phyloP scores from a whole-genome alignment of 2,797 vertebrate species.

The Leptatherina wallacei region DNA sequence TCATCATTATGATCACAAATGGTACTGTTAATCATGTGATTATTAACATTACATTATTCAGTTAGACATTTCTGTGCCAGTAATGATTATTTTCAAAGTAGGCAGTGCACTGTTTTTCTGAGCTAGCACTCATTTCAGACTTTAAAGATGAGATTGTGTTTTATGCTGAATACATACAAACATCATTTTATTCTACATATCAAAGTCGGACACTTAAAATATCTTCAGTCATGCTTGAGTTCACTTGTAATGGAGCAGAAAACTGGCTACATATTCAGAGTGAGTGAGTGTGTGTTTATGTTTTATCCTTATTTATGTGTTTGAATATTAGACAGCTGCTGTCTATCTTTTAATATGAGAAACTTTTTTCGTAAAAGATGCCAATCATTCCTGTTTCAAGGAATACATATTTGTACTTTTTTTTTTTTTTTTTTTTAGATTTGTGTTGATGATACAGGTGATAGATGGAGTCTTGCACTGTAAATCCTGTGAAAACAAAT shows the following conservation, averaged over 20 bases:
- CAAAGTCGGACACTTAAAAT: slow-evolving; percentile 34
- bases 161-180: slow-evolving; percentile 50
- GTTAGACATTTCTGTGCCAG: slow-evolving; percentile 42
- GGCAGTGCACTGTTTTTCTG: slow-evolving; percentile 58
- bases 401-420: slow-evolving; percentile 75
- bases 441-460: slow-evolving; percentile 60
- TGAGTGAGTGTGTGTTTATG: slow-evolving; percentile 28
- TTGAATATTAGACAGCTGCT: slow-evolving; percentile 66
- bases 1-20: slow-evolving; percentile 9
- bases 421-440: slow-evolving; percentile 61
- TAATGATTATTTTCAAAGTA: slow-evolving; percentile 49
- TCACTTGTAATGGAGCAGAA: slow-evolving; percentile 45
- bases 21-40: slow-evolving; percentile 25
- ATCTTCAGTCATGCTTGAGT: slow-evolving; percentile 35
- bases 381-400: slow-evolving; percentile 87
- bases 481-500: slow-evolving; percentile 60
- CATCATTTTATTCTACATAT: slow-evolving; percentile 49
- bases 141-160: slow-evolving; percentile 41
- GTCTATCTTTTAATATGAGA: slow-evolving; percentile 69
- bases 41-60: slow-evolving; percentile 21
- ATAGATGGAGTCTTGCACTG: slow-evolving; percentile 70
- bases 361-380: slow-evolving; percentile 82
- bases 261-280: slow-evolving; percentile 67
- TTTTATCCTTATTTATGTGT: slow-evolving; percentile 68
- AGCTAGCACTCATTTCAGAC: slow-evolving; percentile 24